Conservation (phyloP, 2,113 vertebrate species). For the Kryptolebias marmoratus region DNA sequence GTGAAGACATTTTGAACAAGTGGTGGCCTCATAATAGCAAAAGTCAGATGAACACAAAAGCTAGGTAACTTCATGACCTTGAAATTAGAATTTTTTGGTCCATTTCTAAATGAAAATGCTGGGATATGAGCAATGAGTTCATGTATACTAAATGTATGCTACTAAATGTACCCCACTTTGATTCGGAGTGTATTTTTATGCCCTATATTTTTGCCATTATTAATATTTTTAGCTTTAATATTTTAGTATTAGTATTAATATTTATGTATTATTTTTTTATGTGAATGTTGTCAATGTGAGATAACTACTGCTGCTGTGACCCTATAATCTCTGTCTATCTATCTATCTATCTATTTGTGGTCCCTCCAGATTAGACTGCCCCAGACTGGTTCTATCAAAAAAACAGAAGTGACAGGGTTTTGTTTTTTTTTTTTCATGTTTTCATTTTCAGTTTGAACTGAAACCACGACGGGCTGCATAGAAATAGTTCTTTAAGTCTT, state of each 20-base stretch:
- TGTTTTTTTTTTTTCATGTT: not conserved
- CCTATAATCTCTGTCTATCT: not conserved
- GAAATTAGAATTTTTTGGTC: not conserved
- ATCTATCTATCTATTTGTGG: no score
- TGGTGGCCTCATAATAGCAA: not conserved
- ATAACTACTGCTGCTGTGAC: not conserved
- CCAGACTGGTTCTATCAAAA: not conserved
- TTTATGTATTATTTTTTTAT: no score
- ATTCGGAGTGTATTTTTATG: no score
- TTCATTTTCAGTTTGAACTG: slow-evolving; percentile 6
- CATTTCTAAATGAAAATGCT: not conserved
- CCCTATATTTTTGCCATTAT: no score
- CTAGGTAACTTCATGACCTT: not conserved
- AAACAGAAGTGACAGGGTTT: not conserved
- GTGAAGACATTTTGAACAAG: not conserved
- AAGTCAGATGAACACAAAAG: not conserved
- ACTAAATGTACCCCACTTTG: no score
- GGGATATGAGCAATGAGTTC: no score
- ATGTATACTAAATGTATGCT: no score
- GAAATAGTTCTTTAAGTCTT: not conserved
- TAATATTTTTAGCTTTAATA: no score
- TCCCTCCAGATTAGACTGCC: not conserved
- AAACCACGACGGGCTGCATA: not conserved
- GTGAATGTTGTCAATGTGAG: no score
- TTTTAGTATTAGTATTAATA: no score